Conservation (phyloP, 2,888 invertebrate species). For the Adela reaumurella region DNA sequence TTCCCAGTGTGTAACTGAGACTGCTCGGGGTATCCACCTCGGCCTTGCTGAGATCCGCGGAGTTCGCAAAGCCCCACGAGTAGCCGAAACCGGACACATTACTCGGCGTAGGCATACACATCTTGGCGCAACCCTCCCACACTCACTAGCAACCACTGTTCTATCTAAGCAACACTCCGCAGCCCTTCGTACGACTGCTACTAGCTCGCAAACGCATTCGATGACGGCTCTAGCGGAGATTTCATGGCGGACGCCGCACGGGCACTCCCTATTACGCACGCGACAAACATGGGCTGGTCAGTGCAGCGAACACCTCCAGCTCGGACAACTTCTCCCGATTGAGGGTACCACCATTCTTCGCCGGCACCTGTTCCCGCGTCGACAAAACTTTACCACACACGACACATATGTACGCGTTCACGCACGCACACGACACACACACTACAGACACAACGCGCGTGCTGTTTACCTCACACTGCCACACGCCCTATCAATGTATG, state of each 20-base stretch:
- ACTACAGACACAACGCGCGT: neutral
- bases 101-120: slow-evolving; percentile 55
- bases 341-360: neutral
- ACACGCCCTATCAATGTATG: neutral
- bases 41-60: slow-evolving; percentile 46
- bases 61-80: slow-evolving; percentile 50
- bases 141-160: slow-evolving; percentile 1
- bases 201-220: neutral
- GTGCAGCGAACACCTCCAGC: too few relatives aligned
- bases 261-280: neutral
- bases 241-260: neutral
- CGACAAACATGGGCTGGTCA: neutral
- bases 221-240: neutral
- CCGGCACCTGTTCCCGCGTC: neutral
- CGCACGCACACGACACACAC: neutral
- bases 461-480: neutral
- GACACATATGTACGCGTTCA: neutral
- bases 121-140: slow-evolving; percentile 23
- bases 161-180: too few relatives aligned
- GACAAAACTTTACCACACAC: neutral
- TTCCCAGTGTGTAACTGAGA: slow-evolving; percentile 48
- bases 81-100: slow-evolving; percentile 53
- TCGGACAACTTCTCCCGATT: neutral
- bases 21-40: slow-evolving; percentile 51
- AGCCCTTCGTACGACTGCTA: neutral